Evolutionary conservation across 2,797 vertebrate species (phyloP), one percentile per base, ranked within the genome.

Genomic region (Nyctibius grandis): DNA sequence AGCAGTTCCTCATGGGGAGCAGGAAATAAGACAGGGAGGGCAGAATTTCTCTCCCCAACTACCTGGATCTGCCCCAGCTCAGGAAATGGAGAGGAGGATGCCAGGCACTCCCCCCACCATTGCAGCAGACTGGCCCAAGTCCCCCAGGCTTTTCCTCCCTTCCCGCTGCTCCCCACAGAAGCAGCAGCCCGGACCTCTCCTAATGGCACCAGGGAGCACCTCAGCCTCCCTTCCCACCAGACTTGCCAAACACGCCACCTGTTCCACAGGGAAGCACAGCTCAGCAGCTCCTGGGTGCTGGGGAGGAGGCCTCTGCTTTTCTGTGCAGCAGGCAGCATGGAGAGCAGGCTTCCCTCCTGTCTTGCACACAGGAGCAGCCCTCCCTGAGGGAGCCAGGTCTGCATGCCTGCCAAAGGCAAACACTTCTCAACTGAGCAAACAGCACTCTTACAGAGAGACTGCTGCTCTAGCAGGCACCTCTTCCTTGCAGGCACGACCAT

Each of bases 1-100:
- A 89, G 51, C 2, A 0, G 75, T 26, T 89, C 31, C 19, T 73
- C 56, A 50, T 0, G 0, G 59, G 34, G 60, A 74, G 48, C 13
- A 54, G 21, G 15, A 90, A 90, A 83, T 36, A 68, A 64, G 40
- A 59, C 19, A 53, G 50, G 29, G 34, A 78, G n/a, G 34, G 44
- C 56, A 65, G 25, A 78, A 77, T 36, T 64, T 90, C 53, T 50
- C 44, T 74, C n/a, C 31, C 18, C 26, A 51, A 6, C 47, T 8
- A 50, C 26, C 54, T 85, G 77, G 74, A 75, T 51, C 17, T 67
- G 64, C 5, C 36, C 28, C 73, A 90, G 60, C 51, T 77, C 73
- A 91, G 72, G 60, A 85, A 82, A 93, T 40, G 1, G 2, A 51
- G 44, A 44, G 19, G 18, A 88, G 40, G 60, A 84, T 5, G 5